Evolutionary conservation across 2,113 vertebrate genomes (phyloP), one percentile per base, ranked within the genome.

Genomic region (Microcebus tavaratra): DNA sequence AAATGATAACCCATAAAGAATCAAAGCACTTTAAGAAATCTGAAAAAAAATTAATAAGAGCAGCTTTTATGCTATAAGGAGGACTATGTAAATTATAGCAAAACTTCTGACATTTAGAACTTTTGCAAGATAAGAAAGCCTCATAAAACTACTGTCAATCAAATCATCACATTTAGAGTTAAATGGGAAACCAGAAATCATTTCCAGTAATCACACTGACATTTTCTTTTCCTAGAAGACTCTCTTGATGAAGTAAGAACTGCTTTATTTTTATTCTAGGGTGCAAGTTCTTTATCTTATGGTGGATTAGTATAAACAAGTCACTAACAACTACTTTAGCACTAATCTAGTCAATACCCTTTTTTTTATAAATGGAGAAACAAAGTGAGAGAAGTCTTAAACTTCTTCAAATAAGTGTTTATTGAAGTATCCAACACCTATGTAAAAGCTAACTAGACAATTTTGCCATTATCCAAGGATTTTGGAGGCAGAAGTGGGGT

Each of bases 151-250:
- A 31, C 31, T 68, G 45, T 76, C 53, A 91, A 68, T 90, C 23
- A 82, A 88, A 57, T 94, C 8, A 45, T 65, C 18, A 75, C 7
- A 72, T 70, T 88, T 94, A 86, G 12, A 86, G 42, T 87, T 94
- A 94, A 95, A 94, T 67, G 8, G 6, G 18, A 95, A 94, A 57
- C n/a, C 59, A 85, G 53, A 95, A 91, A 81, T 94, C 12, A 90
- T 67, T 36, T 82, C 31, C 8, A 97, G 4, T 61, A 67, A 91
- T 78, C 20, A 87, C 14, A 48, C 0, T 61, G 21, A 53, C 23
- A 45, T 76, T 68, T 88, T 14, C 50, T 79, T 67, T 67, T 48
- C 7, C 72, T 34, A 31, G 23, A 88, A 96, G 25, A 27, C 9
- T 91, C 91, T 72, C 18, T 82, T 92, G 21, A 84, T 88, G 48